A percentile compares a stretch with the other conserved stretches of the same genome.
phyloP scores from a whole-genome alignment of 2,888 invertebrate genomes.

The Podotricha telesiphe region DNA sequence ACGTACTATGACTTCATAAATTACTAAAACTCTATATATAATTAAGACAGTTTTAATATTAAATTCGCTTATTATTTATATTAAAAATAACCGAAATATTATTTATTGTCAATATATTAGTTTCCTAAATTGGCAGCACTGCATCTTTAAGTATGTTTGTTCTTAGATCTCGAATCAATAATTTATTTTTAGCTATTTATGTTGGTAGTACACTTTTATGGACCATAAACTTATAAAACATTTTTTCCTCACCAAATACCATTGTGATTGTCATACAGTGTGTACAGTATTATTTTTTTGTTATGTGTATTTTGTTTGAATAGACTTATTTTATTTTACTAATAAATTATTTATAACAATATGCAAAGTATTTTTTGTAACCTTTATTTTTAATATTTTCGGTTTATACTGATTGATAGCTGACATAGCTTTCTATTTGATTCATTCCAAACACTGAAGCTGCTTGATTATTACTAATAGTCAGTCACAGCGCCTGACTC shows the following conservation, averaged over 20 bases:
- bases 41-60: too few relatives aligned
- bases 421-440: too few relatives aligned
- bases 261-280: conserved; percentile 27
- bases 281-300: conserved; percentile 37
- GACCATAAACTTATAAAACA: conserved; percentile 22
- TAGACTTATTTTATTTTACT: conserved; percentile 29
- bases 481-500: too few relatives aligned
- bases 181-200: not conserved
- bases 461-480: too few relatives aligned
- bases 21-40: too few relatives aligned
- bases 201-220: conserved; percentile 18
- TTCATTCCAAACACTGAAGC: too few relatives aligned
- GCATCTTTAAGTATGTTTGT: not conserved
- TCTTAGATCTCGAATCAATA: conserved; percentile 12
- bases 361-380: not conserved
- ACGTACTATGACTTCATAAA: too few relatives aligned
- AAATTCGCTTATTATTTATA: too few relatives aligned
- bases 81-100: not conserved
- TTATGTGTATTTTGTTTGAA: conserved; percentile 24
- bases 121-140: conserved; percentile 1
- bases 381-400: too few relatives aligned
- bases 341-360: conserved; percentile 34
- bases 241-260: conserved; percentile 26
- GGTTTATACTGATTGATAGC: too few relatives aligned
- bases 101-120: not conserved